phyloP scores from a whole-genome alignment of 2,113 vertebrate genomes.

The Forbesichthys agassizii region DNA sequence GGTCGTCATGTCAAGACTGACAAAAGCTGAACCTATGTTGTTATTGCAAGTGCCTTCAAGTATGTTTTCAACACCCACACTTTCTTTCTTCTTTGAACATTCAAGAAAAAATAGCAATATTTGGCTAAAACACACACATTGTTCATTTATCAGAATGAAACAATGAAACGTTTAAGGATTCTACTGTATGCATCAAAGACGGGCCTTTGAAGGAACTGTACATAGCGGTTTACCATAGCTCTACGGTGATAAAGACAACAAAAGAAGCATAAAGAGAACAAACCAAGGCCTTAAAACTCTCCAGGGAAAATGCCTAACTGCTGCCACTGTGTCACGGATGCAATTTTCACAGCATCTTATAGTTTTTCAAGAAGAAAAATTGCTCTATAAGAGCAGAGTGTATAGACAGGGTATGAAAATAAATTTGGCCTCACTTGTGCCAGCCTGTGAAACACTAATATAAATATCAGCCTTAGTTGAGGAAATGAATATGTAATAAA shows the following conservation, averaged over 20 bases:
- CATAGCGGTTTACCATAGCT: constrained; percentile 49
- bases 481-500: constrained; percentile 36
- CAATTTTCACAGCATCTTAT: constrained; percentile 42
- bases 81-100: constrained; percentile 46
- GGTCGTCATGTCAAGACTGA: constrained; percentile 16
- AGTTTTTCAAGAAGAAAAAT: constrained; percentile 50
- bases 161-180: constrained; percentile 58
- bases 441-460: constrained; percentile 36
- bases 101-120: constrained; percentile 43
- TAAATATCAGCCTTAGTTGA: constrained; percentile 42
- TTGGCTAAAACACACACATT: constrained; percentile 37
- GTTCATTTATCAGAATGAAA: constrained; percentile 62
- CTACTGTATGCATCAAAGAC: constrained; percentile 54
- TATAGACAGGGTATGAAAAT: constrained; percentile 10
- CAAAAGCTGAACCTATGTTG: constrained; percentile 27
- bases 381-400: constrained; percentile 37
- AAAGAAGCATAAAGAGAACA: constrained; percentile 46
- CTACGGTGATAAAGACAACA: constrained; percentile 54
- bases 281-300: constrained; percentile 56
- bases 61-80: constrained; percentile 31
- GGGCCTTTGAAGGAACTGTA: constrained; percentile 61
- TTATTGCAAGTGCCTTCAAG: constrained; percentile 23
- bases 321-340: constrained; percentile 44
- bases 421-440: constrained; percentile 19
- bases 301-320: constrained; percentile 57